Conservation (phyloP, 2,113 vertebrate species). For the Menidia beryllina region DNA sequence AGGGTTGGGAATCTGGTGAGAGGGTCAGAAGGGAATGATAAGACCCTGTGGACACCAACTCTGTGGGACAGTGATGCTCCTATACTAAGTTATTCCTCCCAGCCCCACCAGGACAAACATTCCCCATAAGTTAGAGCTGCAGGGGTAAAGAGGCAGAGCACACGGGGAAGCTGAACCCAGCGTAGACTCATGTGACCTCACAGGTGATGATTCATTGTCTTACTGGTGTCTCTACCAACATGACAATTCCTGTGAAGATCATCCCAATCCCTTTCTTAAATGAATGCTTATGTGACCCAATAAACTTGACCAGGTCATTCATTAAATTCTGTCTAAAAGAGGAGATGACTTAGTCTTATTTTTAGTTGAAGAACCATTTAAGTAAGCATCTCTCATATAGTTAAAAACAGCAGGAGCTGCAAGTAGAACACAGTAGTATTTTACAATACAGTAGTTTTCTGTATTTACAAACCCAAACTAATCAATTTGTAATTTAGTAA, state of each 20-base stretch:
- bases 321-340: background rate
- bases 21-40: constrained; percentile 50
- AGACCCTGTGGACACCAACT: constrained; percentile 41
- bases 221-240: background rate
- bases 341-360: constrained; percentile 16
- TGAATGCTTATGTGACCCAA: background rate
- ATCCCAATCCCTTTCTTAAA: background rate
- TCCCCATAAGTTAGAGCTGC: background rate
- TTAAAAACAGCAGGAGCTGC: background rate
- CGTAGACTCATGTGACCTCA: background rate
- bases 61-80: constrained; percentile 27
- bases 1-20: constrained; percentile 55
- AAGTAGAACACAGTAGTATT: too few relatives aligned
- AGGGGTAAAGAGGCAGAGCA: background rate
- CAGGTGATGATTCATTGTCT: too few relatives aligned
- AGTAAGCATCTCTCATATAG: too few relatives aligned
- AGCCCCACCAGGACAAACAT: background rate
- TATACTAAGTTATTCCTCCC: constrained; percentile 10
- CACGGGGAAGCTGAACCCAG: background rate
- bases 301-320: background rate
- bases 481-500: background rate
- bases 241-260: background rate
- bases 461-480: background rate
- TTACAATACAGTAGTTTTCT: background rate
- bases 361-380: too few relatives aligned